phyloP scores from a whole-genome alignment of 1,140 invertebrate species.

The Cotesia vestalis region DNA sequence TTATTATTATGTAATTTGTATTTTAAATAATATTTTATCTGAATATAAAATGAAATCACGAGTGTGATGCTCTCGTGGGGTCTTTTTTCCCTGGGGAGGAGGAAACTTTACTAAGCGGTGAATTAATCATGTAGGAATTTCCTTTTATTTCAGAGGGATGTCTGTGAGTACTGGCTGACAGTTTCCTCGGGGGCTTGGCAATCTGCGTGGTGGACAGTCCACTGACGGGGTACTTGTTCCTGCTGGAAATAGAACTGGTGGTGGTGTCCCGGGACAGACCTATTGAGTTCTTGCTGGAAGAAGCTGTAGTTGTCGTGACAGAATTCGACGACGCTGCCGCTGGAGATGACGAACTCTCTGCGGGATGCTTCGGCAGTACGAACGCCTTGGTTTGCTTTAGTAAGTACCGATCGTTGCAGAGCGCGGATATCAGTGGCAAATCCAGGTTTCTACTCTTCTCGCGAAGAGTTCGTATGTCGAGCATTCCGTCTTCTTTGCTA shows the following conservation, averaged over 20 bases:
- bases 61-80: constrained; percentile 54
- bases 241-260: constrained; percentile 52
- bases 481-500: constrained; percentile 61
- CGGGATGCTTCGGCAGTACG: constrained; percentile 75
- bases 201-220: constrained; percentile 70
- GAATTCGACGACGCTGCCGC: constrained; percentile 47
- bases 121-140: constrained; percentile 38
- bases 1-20: constrained; percentile 9
- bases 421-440: constrained; percentile 85
- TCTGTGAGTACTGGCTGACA: constrained; percentile 67
- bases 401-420: constrained; percentile 88
- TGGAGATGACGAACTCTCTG: constrained; percentile 36
- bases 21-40: neutral
- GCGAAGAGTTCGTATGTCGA: constrained; percentile 82
- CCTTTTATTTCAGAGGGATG: constrained; percentile 68
- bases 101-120: constrained; percentile 37
- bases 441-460: constrained; percentile 89
- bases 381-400: constrained; percentile 87
- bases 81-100: constrained; percentile 53
- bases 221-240: constrained; percentile 71
- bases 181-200: constrained; percentile 68
- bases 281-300: constrained; percentile 38
- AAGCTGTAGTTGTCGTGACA: neutral
- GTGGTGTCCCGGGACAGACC: constrained; percentile 47
- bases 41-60: constrained; percentile 40